Evolutionary conservation across 2,113 vertebrate species (phyloP).

Genomic region (Conger conger): DNA sequence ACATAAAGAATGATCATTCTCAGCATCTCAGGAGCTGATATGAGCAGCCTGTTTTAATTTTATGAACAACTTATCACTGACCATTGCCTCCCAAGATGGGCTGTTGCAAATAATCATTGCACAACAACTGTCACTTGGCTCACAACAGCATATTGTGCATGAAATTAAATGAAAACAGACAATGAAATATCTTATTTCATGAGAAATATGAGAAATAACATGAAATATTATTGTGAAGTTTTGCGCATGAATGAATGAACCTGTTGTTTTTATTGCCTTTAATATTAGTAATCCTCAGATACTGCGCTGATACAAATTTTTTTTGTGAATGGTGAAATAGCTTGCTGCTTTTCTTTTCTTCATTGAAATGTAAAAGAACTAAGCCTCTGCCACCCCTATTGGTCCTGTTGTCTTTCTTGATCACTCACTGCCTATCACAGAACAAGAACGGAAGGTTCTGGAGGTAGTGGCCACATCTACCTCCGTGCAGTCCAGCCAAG

Average conservation of each 20-base stretch:
- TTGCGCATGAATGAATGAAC: too few relatives aligned
- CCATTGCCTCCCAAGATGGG: neutral
- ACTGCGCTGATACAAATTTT: too few relatives aligned
- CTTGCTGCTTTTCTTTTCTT: too few relatives aligned
- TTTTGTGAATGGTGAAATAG: too few relatives aligned
- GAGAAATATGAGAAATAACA: too few relatives aligned
- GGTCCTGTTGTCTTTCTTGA: conserved; percentile 19
- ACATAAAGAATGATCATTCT: conserved; percentile 8
- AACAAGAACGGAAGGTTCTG: neutral
- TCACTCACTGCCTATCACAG: conserved; percentile 2
- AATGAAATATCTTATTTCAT: too few relatives aligned
- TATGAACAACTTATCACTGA: neutral
- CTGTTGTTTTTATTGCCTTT: neutral
- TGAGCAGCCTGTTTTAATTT: neutral
- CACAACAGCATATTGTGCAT: neutral
- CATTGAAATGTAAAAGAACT: neutral
- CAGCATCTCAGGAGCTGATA: neutral
- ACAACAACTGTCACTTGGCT: neutral
- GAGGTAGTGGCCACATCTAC: neutral
- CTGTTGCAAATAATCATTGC: neutral
- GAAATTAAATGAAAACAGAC: neutral
- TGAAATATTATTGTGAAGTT: too few relatives aligned
- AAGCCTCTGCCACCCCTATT: conserved; percentile 17
- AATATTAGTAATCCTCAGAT: neutral
- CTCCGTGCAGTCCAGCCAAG: conserved; percentile 19